phyloP scores from a whole-genome alignment of 2,113 vertebrate species.

The Tachuris rubrigastra region DNA sequence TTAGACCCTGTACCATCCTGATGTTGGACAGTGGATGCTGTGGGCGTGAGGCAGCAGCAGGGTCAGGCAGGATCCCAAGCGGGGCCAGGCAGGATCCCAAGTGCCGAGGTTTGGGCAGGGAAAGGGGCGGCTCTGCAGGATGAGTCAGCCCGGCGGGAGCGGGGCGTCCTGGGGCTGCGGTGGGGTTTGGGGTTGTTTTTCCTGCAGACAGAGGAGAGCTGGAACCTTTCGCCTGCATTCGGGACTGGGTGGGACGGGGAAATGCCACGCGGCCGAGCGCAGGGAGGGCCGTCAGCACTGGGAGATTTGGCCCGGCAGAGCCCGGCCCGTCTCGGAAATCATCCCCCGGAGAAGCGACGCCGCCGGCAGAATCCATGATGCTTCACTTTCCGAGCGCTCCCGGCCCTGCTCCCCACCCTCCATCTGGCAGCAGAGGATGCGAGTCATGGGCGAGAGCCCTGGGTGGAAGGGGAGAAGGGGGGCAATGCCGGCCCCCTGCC shows the following conservation, averaged over 20 bases:
- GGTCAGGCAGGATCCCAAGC: background rate
- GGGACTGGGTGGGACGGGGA: slow-evolving; percentile 22
- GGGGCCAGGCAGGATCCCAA: background rate
- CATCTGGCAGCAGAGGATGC: slow-evolving; percentile 27
- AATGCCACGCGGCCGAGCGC: background rate
- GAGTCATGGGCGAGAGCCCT: slow-evolving; percentile 8
- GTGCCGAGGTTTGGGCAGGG: background rate
- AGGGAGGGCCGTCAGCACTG: background rate
- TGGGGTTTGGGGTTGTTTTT: background rate
- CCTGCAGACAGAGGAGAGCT: background rate
- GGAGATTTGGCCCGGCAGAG: background rate
- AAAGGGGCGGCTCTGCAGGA: background rate
- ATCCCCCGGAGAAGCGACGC: background rate
- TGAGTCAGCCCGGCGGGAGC: slow-evolving; percentile 5
- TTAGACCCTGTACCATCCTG: background rate
- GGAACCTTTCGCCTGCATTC: background rate
- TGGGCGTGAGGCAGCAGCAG: background rate
- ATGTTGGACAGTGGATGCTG: background rate
- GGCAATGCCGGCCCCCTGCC: background rate
- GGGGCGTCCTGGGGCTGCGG: background rate
- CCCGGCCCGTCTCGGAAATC: background rate
- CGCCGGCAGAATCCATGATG: background rate
- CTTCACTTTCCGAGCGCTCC: slow-evolving; percentile 24
- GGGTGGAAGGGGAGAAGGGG: background rate
- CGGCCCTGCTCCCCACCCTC: slow-evolving; percentile 23